phyloP scores from a whole-genome alignment of 2,113 vertebrate species.

The Phaethornis superciliosus region DNA sequence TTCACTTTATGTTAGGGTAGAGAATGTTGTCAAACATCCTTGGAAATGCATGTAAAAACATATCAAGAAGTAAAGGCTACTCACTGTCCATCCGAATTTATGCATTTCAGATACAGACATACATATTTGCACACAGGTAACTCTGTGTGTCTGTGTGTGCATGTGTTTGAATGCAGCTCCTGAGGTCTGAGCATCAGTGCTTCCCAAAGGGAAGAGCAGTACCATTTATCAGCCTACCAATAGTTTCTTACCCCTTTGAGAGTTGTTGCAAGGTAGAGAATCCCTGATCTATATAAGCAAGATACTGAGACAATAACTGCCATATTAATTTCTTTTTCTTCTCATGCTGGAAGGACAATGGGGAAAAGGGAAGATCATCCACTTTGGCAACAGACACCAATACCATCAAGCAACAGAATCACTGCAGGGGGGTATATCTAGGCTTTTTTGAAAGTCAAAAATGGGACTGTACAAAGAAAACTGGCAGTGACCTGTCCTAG shows the following conservation, averaged over 20 bases:
- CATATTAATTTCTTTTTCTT: not conserved
- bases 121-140: not conserved
- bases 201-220: constrained; percentile 45
- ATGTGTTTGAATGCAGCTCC: not conserved
- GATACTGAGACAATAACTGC: not conserved
- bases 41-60: not conserved
- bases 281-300: not conserved
- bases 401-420: not conserved
- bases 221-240: not conserved
- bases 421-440: not conserved
- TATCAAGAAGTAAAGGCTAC: not conserved
- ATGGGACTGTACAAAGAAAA: not conserved
- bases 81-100: not conserved
- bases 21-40: not conserved
- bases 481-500: not conserved
- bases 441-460: not conserved
- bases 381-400: not conserved
- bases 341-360: not conserved
- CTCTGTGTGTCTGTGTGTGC: not conserved
- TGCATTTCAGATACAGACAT: constrained; percentile 39
- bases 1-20: not conserved
- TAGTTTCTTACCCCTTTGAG: not conserved
- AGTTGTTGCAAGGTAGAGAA: not conserved
- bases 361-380: not conserved
- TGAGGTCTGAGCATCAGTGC: not conserved